Conservation (phyloP, 2,888 invertebrate species). For the Seira musarum region DNA sequence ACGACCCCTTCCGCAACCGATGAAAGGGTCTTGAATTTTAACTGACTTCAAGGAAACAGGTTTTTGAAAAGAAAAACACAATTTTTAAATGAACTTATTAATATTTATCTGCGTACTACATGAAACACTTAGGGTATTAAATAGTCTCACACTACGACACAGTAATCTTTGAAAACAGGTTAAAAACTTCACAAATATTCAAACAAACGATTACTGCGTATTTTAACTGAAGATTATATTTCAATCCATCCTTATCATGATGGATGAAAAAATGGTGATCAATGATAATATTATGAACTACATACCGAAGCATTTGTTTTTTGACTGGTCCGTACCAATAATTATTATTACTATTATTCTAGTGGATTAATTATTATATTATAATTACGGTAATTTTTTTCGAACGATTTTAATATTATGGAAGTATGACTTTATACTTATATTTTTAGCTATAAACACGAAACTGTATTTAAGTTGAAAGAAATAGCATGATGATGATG, state of each 20-base stretch:
- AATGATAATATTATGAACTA: slow-evolving; percentile 51
- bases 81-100: slow-evolving; percentile 54
- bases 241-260: slow-evolving; percentile 46
- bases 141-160: slow-evolving; percentile 44
- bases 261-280: slow-evolving; percentile 49
- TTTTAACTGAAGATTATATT: slow-evolving; percentile 26
- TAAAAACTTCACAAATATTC: slow-evolving; percentile 32
- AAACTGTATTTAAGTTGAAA: slow-evolving; percentile 42
- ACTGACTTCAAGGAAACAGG: slow-evolving; percentile 49
- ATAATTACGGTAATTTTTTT: slow-evolving; percentile 41
- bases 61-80: slow-evolving; percentile 44
- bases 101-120: no score
- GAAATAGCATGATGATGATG: slow-evolving; percentile 47
- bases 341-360: no score
- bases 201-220: slow-evolving; percentile 26
- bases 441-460: slow-evolving; percentile 54
- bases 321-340: slow-evolving; percentile 61
- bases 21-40: slow-evolving; percentile 58
- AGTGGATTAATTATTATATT: no score
- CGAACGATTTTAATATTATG: slow-evolving; percentile 55
- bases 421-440: slow-evolving; percentile 52
- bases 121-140: slow-evolving; percentile 51
- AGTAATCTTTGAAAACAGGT: slow-evolving; percentile 37
- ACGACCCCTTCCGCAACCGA: slow-evolving; percentile 36
- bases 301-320: slow-evolving; percentile 61